Evolutionary conservation across 2,113 vertebrate species (phyloP).

Genomic region (Indri indri): DNA sequence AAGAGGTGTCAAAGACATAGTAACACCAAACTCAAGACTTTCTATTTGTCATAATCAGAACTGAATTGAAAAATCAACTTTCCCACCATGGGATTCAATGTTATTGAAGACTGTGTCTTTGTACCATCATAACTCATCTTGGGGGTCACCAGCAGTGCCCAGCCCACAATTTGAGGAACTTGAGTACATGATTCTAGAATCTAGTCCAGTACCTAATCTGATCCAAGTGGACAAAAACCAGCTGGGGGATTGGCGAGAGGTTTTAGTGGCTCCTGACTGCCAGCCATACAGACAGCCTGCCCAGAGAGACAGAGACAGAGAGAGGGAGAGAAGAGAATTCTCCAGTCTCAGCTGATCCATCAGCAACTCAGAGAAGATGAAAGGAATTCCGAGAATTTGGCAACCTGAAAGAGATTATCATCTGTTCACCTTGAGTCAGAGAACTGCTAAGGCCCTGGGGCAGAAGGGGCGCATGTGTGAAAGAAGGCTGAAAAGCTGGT

Average conservation of each 20-base stretch:
- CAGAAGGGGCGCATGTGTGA: neutral
- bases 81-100: neutral
- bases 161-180: neutral
- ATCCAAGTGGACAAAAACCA: neutral
- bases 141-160: neutral
- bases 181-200: neutral
- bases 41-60: neutral
- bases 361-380: neutral
- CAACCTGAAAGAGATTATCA: neutral
- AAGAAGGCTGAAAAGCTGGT: neutral
- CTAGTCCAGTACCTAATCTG: neutral
- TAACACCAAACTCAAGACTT: neutral
- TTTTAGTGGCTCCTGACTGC: neutral
- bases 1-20: constrained; percentile 33
- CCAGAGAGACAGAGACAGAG: neutral
- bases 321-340: neutral
- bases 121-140: neutral
- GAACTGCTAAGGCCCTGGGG: neutral
- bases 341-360: neutral
- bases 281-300: neutral
- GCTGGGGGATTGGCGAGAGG: accelerated
- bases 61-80: neutral
- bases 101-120: neutral
- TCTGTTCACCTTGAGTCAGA: neutral
- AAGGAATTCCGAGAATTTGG: neutral